A percentile compares a stretch with the other conserved stretches of the same genome.
phyloP scores from a whole-genome alignment of 2,113 vertebrate species.

The Triplophysa siluroides region DNA sequence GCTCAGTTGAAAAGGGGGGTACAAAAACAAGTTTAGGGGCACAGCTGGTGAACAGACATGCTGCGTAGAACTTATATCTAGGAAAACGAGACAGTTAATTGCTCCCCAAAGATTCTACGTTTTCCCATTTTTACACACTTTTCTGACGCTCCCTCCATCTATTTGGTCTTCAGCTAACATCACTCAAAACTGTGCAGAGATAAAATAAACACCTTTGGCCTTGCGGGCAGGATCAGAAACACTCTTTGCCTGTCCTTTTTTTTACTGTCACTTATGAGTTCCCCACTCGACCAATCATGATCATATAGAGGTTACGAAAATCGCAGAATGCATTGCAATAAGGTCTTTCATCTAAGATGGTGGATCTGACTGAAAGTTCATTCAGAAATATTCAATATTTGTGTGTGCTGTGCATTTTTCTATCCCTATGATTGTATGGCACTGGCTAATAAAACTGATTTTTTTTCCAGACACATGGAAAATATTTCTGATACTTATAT shows the following conservation, averaged over 20 bases:
- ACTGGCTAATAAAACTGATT: no score
- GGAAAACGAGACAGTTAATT: slow-evolving; percentile 67
- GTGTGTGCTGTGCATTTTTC: no score
- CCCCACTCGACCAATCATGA: slow-evolving; percentile 1
- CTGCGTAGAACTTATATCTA: slow-evolving; percentile 63
- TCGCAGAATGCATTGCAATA: no score
- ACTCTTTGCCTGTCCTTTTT: background rate
- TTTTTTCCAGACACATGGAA: no score
- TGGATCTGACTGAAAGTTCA: no score
- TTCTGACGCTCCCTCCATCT: slow-evolving; percentile 46
- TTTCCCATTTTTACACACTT: slow-evolving; percentile 25
- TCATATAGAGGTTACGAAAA: background rate
- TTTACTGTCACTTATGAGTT: background rate
- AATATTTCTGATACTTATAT: background rate
- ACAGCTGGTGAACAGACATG: slow-evolving; percentile 52
- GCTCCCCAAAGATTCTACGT: slow-evolving; percentile 66
- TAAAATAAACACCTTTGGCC: slow-evolving; percentile 69
- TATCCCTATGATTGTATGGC: no score
- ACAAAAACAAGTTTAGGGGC: background rate
- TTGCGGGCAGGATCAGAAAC: slow-evolving; percentile 71
- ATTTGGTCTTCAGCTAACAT: slow-evolving; percentile 47
- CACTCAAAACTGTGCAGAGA: slow-evolving; percentile 67
- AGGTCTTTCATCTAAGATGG: no score
- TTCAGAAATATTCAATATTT: no score
- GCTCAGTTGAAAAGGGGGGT: slow-evolving; percentile 20